Conservation (phyloP, 2,888 invertebrate species). For the Dasysyrphus albostriatus region DNA sequence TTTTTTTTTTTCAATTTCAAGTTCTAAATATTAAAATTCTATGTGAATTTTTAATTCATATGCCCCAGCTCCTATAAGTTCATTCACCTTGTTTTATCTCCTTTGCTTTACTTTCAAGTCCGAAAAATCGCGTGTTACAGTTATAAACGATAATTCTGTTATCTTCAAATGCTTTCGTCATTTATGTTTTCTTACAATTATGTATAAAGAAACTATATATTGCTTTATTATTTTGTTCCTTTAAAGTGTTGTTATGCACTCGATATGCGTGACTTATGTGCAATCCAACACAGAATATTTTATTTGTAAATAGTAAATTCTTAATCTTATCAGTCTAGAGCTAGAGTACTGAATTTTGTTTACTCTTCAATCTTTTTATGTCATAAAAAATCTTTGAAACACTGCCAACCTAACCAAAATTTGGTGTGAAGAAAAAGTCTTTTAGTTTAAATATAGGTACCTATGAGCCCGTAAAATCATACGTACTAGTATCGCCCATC, state of each 20-base stretch:
- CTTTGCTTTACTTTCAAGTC: neutral
- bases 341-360: neutral
- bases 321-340: neutral
- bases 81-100: constrained; percentile 7
- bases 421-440: neutral
- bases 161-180: neutral
- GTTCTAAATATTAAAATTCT: neutral
- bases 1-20: neutral
- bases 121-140: neutral
- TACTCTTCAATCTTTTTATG: neutral
- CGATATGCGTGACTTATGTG: neutral
- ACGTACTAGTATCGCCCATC: too few species aligned
- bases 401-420: neutral
- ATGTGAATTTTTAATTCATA: neutral
- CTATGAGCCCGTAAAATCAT: too few species aligned
- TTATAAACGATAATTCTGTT: neutral
- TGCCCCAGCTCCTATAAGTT: neutral
- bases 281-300: neutral
- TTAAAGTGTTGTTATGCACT: neutral
- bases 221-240: neutral
- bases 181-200: neutral
- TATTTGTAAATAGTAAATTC: neutral
- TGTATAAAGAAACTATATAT: neutral
- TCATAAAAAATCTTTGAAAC: neutral
- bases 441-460: too few species aligned